Conservation (phyloP, 2,888 invertebrate species). For the Mesodorylaimus sp. region DNA sequence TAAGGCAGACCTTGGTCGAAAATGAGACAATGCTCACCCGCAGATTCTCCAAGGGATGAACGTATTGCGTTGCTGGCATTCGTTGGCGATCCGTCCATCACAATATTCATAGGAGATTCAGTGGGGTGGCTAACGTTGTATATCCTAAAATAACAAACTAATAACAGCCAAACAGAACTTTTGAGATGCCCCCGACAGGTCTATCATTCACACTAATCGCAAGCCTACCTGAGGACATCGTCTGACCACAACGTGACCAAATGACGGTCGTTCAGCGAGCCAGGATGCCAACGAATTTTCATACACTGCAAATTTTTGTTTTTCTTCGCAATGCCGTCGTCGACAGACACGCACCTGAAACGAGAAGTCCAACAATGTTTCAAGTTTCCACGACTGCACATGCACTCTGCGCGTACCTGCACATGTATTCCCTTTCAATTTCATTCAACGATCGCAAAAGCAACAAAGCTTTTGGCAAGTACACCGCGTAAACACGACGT, state of each 20-base stretch:
- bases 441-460: too few relatives aligned
- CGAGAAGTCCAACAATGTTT: neutral
- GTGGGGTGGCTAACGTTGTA: neutral
- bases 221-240: conserved; percentile 55
- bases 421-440: neutral
- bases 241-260: conserved; percentile 62
- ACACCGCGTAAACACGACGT: too few relatives aligned
- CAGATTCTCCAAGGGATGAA: neutral
- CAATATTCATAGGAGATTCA: neutral
- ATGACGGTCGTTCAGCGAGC: conserved; percentile 53
- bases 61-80: neutral
- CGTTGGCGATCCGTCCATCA: neutral
- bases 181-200: neutral
- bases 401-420: neutral
- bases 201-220: neutral
- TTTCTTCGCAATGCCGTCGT: neutral
- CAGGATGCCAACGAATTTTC: conserved; percentile 68
- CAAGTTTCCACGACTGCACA: neutral
- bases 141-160: neutral
- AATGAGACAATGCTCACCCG: too few relatives aligned
- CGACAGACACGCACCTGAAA: neutral
- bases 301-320: conserved; percentile 33
- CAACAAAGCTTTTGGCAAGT: too few relatives aligned
- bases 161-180: too few relatives aligned
- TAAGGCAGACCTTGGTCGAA: too few relatives aligned